Conservation (phyloP, 2,797 vertebrate species). For the Lepus townsendii region DNA sequence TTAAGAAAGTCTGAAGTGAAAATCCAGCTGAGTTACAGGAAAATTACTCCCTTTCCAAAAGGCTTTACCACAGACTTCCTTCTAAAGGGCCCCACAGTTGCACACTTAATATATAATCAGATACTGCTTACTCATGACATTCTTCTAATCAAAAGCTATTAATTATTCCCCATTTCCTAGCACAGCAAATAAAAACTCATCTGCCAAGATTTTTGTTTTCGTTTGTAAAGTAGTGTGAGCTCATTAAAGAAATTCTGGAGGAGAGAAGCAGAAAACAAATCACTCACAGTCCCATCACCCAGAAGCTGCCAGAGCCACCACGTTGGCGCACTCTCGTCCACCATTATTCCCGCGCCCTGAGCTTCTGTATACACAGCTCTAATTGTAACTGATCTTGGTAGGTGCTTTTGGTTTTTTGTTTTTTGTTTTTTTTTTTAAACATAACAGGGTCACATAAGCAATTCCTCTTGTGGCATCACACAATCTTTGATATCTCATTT, state of each 20-base stretch:
- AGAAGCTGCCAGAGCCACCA: not conserved
- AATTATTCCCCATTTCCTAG: slow-evolving; percentile 60
- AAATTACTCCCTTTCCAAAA: slow-evolving; percentile 66
- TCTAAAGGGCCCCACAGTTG: not conserved
- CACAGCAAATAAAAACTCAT: slow-evolving; percentile 44
- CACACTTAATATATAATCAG: slow-evolving; percentile 33
- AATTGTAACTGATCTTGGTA: not conserved
- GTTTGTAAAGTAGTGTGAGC: not conserved
- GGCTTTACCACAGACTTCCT: slow-evolving; percentile 18
- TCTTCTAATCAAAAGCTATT: slow-evolving; percentile 62
- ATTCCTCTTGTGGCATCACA: not conserved
- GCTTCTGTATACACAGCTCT: not conserved
- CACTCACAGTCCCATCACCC: not conserved
- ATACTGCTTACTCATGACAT: slow-evolving; percentile 17
- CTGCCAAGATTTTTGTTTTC: not conserved
- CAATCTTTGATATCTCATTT: not conserved
- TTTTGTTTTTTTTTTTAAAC: not conserved
- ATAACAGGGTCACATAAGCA: not conserved
- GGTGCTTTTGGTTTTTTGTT: too few relatives aligned
- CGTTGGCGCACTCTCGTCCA: not conserved
- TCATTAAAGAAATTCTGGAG: slow-evolving; percentile 45
- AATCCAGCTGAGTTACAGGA: slow-evolving; percentile 61
- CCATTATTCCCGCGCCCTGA: not conserved
- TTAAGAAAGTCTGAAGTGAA: slow-evolving; percentile 46
- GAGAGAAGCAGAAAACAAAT: not conserved